Conservation (phyloP, 2,113 vertebrate genomes). For the Megalops atlanticus region DNA sequence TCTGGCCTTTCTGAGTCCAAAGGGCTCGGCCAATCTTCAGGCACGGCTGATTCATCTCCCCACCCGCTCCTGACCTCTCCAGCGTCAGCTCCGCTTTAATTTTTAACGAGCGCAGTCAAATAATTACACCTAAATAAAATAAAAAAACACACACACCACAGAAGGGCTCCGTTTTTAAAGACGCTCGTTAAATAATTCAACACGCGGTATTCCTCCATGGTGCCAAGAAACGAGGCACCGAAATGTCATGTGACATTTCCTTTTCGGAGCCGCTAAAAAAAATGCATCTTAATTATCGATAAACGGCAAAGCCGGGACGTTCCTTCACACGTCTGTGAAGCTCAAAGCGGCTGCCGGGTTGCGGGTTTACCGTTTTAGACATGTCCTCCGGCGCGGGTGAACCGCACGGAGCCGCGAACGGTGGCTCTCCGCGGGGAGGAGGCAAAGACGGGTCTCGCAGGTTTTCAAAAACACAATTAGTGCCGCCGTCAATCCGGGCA, state of each 20-base stretch:
- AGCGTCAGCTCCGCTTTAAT: conserved; percentile 40
- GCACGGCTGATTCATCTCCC: too few relatives aligned
- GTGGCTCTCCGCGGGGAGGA: background rate
- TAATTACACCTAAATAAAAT: conserved; percentile 66
- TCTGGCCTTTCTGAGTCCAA: too few relatives aligned
- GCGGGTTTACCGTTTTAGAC: background rate
- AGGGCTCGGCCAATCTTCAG: too few relatives aligned
- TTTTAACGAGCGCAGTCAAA: conserved; percentile 63
- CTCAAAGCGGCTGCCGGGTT: background rate
- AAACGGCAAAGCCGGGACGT: conserved; percentile 13
- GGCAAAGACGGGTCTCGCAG: conserved; percentile 17
- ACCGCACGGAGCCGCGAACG: background rate
- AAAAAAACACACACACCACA: conserved; percentile 61
- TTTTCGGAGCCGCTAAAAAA: conserved; percentile 35
- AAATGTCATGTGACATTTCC: conserved; percentile 61
- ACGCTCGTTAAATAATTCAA: conserved; percentile 67
- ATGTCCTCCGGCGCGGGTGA: background rate
- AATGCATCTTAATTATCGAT: conserved; percentile 40
- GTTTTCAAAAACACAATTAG: conserved; percentile 46
- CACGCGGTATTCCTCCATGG: conserved; percentile 19
- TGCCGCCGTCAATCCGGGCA: conserved; percentile 33
- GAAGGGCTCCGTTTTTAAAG: conserved; percentile 54
- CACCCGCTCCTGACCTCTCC: conserved; percentile 18
- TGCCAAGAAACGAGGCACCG: conserved; percentile 33
- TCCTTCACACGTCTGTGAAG: background rate